These are phyloP conservation scores for Platyura marginata DNA, from an alignment of 1,140 invertebrate species.

Conservation along the genomic window DNA sequence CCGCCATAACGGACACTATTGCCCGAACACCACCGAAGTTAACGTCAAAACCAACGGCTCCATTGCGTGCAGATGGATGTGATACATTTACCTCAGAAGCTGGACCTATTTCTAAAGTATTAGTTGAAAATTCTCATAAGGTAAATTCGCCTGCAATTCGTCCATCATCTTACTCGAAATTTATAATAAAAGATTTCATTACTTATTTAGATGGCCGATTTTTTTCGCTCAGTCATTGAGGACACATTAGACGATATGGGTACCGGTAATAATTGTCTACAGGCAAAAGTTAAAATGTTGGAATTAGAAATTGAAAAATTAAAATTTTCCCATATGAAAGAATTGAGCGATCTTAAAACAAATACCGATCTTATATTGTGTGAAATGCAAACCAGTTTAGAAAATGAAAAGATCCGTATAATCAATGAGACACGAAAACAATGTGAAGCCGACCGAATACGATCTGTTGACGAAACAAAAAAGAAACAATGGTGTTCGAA, in stretches of 20 bases:
- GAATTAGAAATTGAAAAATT: slow-evolving; percentile 43
- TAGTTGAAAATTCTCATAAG: slow-evolving; percentile 28
- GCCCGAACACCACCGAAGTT: slow-evolving; percentile 22
- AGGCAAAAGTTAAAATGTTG: slow-evolving; percentile 33
- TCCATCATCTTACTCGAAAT: neutral
- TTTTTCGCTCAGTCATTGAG: slow-evolving; percentile 33
- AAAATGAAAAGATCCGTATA: slow-evolving; percentile 41
- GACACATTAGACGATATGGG: slow-evolving; percentile 32
- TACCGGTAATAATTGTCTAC: slow-evolving; percentile 27
- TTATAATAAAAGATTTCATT: slow-evolving; percentile 1
- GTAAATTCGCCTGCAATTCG: too few relatives aligned
- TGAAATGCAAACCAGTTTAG: slow-evolving; percentile 43
- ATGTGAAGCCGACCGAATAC: slow-evolving; percentile 39
- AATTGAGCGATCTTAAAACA: slow-evolving; percentile 27
- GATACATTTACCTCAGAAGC: slow-evolving; percentile 23
- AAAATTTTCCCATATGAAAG: slow-evolving; percentile 32
- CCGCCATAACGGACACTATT: slow-evolving; percentile 20
- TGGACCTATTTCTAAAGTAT: slow-evolving; percentile 20
- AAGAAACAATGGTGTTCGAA: slow-evolving; percentile 75
- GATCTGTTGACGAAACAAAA: slow-evolving; percentile 55
- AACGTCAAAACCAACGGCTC: slow-evolving; percentile 21
- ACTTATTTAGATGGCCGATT: slow-evolving; percentile 32
- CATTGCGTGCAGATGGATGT: slow-evolving; percentile 20
- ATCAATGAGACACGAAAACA: slow-evolving; percentile 37
- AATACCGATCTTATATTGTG: slow-evolving; percentile 20